A percentile compares a stretch with the other conserved stretches of the same genome.
Evolutionary conservation across 2,113 vertebrate genomes (phyloP).

Genomic region (Prolemur simus): DNA sequence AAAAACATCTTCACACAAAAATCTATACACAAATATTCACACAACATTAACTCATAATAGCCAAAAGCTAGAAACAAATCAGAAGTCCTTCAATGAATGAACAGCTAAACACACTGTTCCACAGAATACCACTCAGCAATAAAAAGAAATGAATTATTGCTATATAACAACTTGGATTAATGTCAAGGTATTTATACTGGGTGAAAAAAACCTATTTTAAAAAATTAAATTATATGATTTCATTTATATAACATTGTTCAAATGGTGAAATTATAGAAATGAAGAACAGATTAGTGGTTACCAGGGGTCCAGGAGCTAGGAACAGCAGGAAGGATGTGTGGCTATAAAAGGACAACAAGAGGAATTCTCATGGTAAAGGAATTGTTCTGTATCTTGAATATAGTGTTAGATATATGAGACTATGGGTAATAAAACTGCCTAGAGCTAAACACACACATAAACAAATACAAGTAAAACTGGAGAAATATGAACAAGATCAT

Average conservation of each 20-base stretch:
- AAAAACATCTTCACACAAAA: conserved; percentile 34
- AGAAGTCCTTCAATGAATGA: background rate
- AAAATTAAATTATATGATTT: background rate
- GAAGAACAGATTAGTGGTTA: background rate
- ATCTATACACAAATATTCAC: background rate
- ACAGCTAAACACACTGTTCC: background rate
- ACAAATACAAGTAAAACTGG: background rate
- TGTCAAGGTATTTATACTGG: background rate
- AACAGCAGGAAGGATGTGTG: background rate
- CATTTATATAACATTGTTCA: background rate
- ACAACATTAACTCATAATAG: background rate
- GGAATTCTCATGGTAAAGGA: background rate
- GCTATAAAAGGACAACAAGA: background rate
- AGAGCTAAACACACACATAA: background rate
- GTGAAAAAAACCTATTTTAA: background rate
- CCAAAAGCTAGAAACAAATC: background rate
- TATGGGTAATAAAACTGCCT: background rate
- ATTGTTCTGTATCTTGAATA: background rate
- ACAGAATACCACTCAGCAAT: background rate
- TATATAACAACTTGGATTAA: background rate
- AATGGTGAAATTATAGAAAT: conserved; percentile 27
- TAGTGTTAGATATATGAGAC: background rate
- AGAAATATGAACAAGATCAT: background rate
- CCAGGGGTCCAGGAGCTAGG: background rate
- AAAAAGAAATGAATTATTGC: background rate